A percentile compares a stretch with the other conserved stretches of the same genome.
Evolutionary conservation across 2,113 vertebrate species (phyloP).

Genomic region (Mohoua ochrocephala): DNA sequence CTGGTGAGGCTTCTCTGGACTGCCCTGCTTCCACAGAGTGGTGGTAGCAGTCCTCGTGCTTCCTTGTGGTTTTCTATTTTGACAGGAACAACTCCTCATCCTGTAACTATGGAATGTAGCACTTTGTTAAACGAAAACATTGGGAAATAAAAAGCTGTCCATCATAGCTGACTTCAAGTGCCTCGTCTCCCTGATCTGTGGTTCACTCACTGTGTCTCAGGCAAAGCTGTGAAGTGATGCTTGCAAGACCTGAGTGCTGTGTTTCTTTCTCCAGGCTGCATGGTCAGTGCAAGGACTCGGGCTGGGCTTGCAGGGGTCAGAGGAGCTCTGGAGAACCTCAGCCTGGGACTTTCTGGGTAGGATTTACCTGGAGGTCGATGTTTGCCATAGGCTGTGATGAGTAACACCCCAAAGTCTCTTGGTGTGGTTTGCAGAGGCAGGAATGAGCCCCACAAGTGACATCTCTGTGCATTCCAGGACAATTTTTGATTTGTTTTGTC

Average conservation of each 20-base stretch:
- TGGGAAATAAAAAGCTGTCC: constrained; percentile 53
- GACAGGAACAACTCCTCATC: background rate
- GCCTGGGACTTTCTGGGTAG: background rate
- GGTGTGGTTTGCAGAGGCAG: background rate
- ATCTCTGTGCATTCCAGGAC: background rate
- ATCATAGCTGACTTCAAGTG: background rate
- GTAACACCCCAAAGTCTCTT: background rate
- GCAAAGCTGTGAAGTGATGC: background rate
- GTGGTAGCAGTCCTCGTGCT: background rate
- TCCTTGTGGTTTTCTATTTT: constrained; percentile 8
- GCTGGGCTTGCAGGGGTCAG: background rate
- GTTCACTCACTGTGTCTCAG: background rate
- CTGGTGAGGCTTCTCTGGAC: background rate
- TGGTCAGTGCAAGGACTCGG: background rate
- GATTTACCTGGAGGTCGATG: background rate
- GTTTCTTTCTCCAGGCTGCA: background rate
- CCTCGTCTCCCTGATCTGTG: background rate
- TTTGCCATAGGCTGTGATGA: background rate
- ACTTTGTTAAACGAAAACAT: constrained; percentile 40
- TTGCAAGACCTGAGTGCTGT: background rate
- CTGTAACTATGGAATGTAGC: constrained; percentile 42
- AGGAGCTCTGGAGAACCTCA: background rate
- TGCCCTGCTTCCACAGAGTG: background rate
- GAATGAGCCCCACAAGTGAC: background rate
- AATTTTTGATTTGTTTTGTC: background rate